Evolutionary conservation across 2,113 vertebrate species (phyloP), one percentile per base, ranked within the genome.

Genomic region (Dolichallabes microphthalmus): DNA sequence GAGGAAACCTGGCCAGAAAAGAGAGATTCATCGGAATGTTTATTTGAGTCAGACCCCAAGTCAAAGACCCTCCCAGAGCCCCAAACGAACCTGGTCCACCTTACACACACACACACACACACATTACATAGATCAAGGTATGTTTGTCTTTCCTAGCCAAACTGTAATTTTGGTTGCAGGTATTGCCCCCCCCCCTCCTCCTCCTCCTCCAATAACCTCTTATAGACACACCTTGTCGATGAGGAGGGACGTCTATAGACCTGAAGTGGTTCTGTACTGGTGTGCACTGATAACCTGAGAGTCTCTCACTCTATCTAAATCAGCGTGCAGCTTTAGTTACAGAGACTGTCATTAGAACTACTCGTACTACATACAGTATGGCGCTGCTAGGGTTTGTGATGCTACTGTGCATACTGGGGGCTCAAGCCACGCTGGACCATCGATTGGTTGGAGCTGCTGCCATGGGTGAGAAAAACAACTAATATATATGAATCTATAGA

Each of bases 21-120:
- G 94, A 92, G 91, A 94, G 93, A 94, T 94, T 95, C 94, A 94
- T 94, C 89, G 90, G 82, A 89, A 82, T 94, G 94, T 95, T 94
- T 95, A 94, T 94, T 92, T 92, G 93, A 93, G 89, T 87, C 91
- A 88, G 63, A 88, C 92, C 92, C 90, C 90, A 88, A 93, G 91
- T 94, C 90, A 89, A 91, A 92, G 81, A 83, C 80, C 80, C 83
- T 86, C 68, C 82, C 86, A 85, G 68, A 79, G 83, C 78, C 83
- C 88, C 85, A 84, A 81, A 87, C 73, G 76, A 89, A 87, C 83
- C 60, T 75, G 73, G 30, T 53, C 86, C 84, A 83, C 55, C 85
- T 88, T 90, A 89, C 71, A 80, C 85, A 74, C 85, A 88, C 80
- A 89, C 71, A 80, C 85, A 74, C 85, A 88, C 80, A 86, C 82